phyloP scores from a whole-genome alignment of 2,797 vertebrate species.

The Percopsis omiscomaycus region DNA sequence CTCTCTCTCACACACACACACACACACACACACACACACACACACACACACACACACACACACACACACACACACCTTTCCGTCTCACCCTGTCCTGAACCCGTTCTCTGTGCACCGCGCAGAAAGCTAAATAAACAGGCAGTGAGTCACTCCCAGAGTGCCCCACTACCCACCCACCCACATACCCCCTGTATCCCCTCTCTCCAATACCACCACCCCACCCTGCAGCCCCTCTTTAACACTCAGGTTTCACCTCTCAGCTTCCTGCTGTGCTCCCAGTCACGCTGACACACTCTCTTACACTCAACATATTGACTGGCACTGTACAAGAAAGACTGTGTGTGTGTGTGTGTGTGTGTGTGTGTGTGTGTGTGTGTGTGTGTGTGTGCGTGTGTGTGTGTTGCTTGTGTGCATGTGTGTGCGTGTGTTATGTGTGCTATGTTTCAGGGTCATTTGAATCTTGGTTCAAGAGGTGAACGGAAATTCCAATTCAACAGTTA shows the following conservation, averaged over 20 bases:
- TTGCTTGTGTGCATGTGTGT: not conserved
- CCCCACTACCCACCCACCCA: conserved; percentile 29
- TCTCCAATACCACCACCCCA: conserved; percentile 8
- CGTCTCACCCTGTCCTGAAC: conserved; percentile 73
- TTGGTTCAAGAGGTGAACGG: conserved; percentile 33
- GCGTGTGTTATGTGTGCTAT: not conserved
- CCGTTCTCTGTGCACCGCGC: conserved; percentile 51
- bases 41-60: conserved; percentile 32
- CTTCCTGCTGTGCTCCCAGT: conserved; percentile 62
- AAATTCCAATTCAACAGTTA: conserved; percentile 35
- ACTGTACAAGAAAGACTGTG: conserved; percentile 9
- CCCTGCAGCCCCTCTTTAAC: conserved; percentile 42
- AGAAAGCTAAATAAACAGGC: conserved; percentile 70
- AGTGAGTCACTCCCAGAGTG: conserved; percentile 51
- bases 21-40: too few relatives aligned
- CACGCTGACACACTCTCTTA: conserved; percentile 60
- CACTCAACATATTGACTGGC: conserved; percentile 39
- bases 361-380: not conserved
- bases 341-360: not conserved
- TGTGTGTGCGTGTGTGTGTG: conserved; percentile 2
- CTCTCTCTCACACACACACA: too few relatives aligned
- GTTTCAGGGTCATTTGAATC: conserved; percentile 33
- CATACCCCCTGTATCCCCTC: conserved; percentile 39
- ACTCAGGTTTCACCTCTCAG: conserved; percentile 65
- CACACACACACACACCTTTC: conserved; percentile 61